These are phyloP conservation scores for Tragelaphus eurycerus DNA, from an alignment of 2,797 vertebrate species.

Conservation along the genomic window DNA sequence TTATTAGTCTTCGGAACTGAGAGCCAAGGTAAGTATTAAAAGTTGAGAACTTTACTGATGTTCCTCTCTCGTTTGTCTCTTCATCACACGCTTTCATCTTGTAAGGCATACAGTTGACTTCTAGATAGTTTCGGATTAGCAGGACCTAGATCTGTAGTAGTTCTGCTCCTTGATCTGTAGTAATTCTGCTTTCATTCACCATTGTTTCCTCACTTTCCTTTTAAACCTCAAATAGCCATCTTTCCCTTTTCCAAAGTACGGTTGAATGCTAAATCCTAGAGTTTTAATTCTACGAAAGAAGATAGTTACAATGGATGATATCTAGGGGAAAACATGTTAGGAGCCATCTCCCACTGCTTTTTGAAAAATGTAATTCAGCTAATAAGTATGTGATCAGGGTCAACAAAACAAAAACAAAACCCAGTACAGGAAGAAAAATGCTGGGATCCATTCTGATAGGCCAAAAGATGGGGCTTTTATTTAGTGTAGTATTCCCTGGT, in stretches of 20 bases:
- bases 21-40: not conserved
- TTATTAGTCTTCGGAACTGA: not conserved
- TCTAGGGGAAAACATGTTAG: not conserved
- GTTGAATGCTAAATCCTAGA: not conserved
- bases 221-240: not conserved
- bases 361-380: not conserved
- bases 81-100: not conserved
- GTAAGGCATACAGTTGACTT: not conserved
- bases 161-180: not conserved
- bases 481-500: not conserved
- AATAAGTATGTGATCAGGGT: not conserved
- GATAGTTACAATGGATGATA: not conserved
- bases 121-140: not conserved
- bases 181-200: constrained; percentile 2
- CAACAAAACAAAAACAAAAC: not conserved
- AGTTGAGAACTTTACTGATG: not conserved
- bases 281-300: constrained; percentile 21
- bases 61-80: not conserved
- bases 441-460: not conserved
- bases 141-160: not conserved
- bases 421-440: not conserved
- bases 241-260: not conserved
- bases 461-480: not conserved
- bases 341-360: not conserved
- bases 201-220: not conserved